phyloP scores from a whole-genome alignment of 2,888 invertebrate species.

The Digitonthophagus gazella region DNA sequence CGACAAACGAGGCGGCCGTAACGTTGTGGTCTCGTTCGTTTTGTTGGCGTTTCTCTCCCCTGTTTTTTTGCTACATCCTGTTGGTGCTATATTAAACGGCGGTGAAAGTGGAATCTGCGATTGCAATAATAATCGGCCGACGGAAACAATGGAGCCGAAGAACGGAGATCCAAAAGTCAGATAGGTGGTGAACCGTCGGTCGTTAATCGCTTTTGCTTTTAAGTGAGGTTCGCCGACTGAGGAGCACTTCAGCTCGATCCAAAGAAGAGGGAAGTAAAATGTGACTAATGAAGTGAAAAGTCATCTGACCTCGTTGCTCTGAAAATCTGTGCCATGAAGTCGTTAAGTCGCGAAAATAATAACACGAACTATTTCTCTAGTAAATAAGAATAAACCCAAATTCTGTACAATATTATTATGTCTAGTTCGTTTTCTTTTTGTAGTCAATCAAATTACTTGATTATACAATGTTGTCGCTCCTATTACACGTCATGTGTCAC shows the following conservation, averaged over 20 bases:
- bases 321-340: neutral
- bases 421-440: neutral
- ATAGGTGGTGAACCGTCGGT: neutral
- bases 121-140: neutral
- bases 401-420: no score
- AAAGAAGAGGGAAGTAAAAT: neutral
- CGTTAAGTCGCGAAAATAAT: no score
- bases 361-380: neutral
- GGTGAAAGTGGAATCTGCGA: neutral
- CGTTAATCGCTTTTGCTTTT: neutral
- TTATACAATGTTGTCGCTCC: neutral
- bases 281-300: neutral
- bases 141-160: neutral
- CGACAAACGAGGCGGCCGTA: no score
- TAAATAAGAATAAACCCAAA: no score
- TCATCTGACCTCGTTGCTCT: neutral
- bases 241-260: neutral
- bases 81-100: neutral
- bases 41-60: neutral
- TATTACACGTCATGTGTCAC: neutral
- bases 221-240: neutral
- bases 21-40: neutral
- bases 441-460: neutral
- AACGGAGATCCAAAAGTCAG: neutral
- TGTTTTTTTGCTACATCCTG: neutral